Evolutionary conservation across 1,140 invertebrate genomes (phyloP).

Genomic region (Dryas iulia): DNA sequence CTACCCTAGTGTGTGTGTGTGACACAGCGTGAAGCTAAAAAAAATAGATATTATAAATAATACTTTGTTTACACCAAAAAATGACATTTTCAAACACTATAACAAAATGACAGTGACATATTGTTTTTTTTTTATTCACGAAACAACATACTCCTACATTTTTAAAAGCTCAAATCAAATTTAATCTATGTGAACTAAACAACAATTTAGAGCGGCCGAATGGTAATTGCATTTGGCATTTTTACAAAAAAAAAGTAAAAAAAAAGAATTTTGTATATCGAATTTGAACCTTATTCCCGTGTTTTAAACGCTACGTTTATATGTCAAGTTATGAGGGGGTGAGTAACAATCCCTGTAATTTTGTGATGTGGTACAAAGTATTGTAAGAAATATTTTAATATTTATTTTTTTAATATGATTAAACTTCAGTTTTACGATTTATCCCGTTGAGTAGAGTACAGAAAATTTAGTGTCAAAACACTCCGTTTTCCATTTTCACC

Average conservation of each 20-base stretch:
- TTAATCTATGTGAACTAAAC: conserved; percentile 28
- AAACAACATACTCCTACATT: background rate
- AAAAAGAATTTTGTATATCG: conserved; percentile 21
- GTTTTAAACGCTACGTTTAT: conserved; percentile 26
- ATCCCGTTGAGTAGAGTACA: too few species aligned
- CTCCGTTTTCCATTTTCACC: too few species aligned
- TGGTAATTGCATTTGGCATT: conserved; percentile 39
- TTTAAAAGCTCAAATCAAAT: conserved; percentile 19
- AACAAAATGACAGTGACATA: background rate
- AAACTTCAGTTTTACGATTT: too few species aligned
- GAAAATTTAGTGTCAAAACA: too few species aligned
- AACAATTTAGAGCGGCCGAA: conserved; percentile 36
- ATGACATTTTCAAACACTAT: background rate
- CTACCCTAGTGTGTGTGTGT: too few species aligned
- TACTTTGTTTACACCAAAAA: too few species aligned
- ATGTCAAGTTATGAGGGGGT: conserved; percentile 7
- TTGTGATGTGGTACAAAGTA: conserved; percentile 29
- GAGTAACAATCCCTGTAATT: conserved; percentile 34
- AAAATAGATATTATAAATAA: too few species aligned
- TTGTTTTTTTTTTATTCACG: background rate
- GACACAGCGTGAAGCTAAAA: too few species aligned
- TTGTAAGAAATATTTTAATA: too few species aligned
- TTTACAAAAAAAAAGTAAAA: background rate
- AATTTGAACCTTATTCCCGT: conserved; percentile 33
- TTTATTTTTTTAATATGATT: too few species aligned